A percentile compares a stretch with the other conserved stretches of the same genome.
These are phyloP conservation scores for Erannis defoliaria DNA, from an alignment of 2,888 invertebrate species.

Conservation along the genomic window DNA sequence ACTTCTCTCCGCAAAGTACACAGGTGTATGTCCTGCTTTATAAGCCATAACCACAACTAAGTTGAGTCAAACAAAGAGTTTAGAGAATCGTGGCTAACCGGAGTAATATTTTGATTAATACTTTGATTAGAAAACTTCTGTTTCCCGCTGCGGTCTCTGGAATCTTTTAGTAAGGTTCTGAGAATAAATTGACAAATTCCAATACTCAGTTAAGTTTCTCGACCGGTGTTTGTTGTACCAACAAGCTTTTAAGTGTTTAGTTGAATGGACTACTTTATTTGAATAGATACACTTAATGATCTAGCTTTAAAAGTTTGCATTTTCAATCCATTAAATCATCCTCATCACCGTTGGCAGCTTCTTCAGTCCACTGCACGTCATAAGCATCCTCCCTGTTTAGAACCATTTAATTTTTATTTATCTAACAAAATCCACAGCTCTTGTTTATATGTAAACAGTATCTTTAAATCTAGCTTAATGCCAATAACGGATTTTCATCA, in stretches of 20 bases:
- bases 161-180: constrained; percentile 5
- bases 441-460: too few species aligned
- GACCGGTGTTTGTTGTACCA: background rate
- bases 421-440: too few species aligned
- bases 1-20: too few species aligned
- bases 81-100: constrained; percentile 4
- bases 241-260: constrained; percentile 6
- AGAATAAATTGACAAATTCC: constrained; percentile 18
- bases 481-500: too few species aligned
- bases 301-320: too few species aligned
- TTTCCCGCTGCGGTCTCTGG: constrained; percentile 22
- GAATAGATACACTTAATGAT: too few species aligned
- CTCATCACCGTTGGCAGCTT: too few species aligned
- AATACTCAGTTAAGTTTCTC: constrained; percentile 20
- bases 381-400: too few species aligned
- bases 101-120: constrained; percentile 31
- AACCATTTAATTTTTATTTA: too few species aligned
- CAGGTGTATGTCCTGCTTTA: background rate
- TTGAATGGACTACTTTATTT: constrained; percentile 7
- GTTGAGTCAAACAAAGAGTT: constrained; percentile 28
- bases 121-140: constrained; percentile 41
- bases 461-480: too few species aligned
- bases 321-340: too few species aligned
- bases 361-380: too few species aligned
- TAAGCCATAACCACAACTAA: constrained; percentile 11